Percentiles rank a stretch among this genome's conserved stretches.
phyloP scores from a whole-genome alignment of 2,797 vertebrate species.

The Poecilia wingei region DNA sequence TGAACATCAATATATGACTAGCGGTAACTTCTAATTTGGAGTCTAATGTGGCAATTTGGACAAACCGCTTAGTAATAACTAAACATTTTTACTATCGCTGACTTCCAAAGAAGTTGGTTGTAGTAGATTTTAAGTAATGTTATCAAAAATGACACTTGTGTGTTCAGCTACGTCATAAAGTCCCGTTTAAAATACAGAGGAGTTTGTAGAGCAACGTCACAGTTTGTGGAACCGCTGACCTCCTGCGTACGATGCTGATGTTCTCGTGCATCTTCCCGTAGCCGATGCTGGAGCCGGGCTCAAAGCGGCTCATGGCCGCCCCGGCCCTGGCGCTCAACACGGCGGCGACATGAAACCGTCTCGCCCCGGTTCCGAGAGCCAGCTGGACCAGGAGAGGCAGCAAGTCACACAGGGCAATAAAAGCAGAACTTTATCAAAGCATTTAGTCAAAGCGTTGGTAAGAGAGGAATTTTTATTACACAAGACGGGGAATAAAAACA shows the following conservation, averaged over 20 bases:
- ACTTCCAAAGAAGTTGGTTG: not conserved
- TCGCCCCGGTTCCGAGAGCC: constrained; percentile 83
- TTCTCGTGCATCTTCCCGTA: constrained; percentile 90
- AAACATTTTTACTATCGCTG: not conserved
- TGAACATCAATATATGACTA: not conserved
- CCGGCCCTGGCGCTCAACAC: constrained; percentile 86
- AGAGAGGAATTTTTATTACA: not conserved
- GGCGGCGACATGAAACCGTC: constrained; percentile 87
- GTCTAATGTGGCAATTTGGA: not conserved
- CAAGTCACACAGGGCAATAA: constrained; percentile 13
- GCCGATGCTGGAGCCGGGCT: constrained; percentile 84
- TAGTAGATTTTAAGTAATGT: not conserved
- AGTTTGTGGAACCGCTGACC: constrained; percentile 74
- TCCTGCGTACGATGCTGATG: constrained; percentile 87
- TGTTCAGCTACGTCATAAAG: not conserved
- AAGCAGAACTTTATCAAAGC: constrained; percentile 18
- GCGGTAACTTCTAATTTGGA: not conserved
- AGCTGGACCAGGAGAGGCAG: constrained; percentile 77
- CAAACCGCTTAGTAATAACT: not conserved
- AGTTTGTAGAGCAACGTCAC: not conserved
- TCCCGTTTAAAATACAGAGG: not conserved
- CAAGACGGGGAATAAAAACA: not conserved
- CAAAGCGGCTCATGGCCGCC: constrained; percentile 95
- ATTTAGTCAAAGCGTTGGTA: not conserved
- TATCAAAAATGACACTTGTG: not conserved